Base-by-base conservation (phyloP, 2,113 vertebrate species). In the Apus apus region DNA sequence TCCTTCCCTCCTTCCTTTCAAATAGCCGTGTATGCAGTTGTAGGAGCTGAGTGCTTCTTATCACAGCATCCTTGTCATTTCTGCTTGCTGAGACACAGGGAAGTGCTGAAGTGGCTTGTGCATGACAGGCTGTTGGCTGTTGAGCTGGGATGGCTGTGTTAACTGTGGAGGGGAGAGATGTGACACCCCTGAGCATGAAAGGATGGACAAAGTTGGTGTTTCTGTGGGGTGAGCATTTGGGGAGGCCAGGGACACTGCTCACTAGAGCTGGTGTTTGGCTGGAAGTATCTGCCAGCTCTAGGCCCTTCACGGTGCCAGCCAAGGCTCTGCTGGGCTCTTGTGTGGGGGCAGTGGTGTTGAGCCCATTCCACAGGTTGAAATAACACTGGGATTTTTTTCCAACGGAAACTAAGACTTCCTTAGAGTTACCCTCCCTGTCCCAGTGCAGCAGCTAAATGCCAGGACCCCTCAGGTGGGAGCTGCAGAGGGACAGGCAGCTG, bases 271-370 rank as follows among this genome's bases (percentile, higher is more conserved):
- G 7, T 72, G 53, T 67, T 66, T 51, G 46, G n/a, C 56, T 85
- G 72, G 58, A 68, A 81, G 46, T 50, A 11, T 14, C n/a, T 61
- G 23, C 40, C 65, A 65, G 64, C 32, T 32, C 21, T 83, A 0
- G 0, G 13, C 32, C 73, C 29, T 78, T 87, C 2, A 0, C 2
- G 2, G 13, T 60, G 57, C 71, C 86, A 58, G 48, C n/a, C 72
- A 54, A 50, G 38, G 18, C 53, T 75, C 61, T 72, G 43, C 32
- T 4, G 3, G 40, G 36, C 36, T 57, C 34, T 73, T 77, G 29
- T 0, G 0, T 46, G 58, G 84, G 48, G 46, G 22, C 57, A 18
- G 13, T 64, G 57, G 6, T 81, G 72, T 8, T 48, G n/a, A 54
- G 53, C 13, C 53, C 4, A 0, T 73, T 88, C 38, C 48, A 30